Conservation (phyloP, 2,797 vertebrate species). For the Heterohyrax brucei region DNA sequence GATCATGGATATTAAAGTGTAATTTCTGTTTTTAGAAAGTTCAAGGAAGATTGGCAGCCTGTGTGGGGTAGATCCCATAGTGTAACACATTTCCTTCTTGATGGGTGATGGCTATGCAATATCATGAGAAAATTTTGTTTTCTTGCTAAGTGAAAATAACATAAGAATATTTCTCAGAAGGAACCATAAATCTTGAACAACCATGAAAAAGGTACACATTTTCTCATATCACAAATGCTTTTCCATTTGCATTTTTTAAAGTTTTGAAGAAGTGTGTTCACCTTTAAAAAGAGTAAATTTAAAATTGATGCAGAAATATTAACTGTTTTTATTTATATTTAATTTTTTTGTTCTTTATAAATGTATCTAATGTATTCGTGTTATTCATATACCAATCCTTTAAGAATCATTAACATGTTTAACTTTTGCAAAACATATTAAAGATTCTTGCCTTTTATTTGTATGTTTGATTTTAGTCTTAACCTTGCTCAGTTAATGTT, state of each 20-base stretch:
- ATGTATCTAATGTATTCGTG: not conserved
- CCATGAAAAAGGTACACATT: not conserved
- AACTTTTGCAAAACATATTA: not conserved
- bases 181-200: not conserved
- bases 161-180: not conserved
- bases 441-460: not conserved
- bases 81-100: conserved; percentile 41
- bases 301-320: not conserved
- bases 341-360: not conserved
- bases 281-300: not conserved
- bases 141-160: too few species aligned
- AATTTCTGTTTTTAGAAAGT: conserved; percentile 13
- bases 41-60: conserved; percentile 68
- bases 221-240: not conserved
- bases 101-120: not conserved
- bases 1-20: not conserved
- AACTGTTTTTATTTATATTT: not conserved
- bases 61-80: not conserved
- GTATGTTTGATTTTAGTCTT: not conserved
- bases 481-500: not conserved
- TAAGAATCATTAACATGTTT: not conserved
- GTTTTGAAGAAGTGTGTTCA: not conserved
- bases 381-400: not conserved
- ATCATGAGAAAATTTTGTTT: too few species aligned
- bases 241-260: not conserved